Evolutionary conservation across 53 echinoderm and acorn worm species (phyloP).

Genomic region (Holothuria scabra): DNA sequence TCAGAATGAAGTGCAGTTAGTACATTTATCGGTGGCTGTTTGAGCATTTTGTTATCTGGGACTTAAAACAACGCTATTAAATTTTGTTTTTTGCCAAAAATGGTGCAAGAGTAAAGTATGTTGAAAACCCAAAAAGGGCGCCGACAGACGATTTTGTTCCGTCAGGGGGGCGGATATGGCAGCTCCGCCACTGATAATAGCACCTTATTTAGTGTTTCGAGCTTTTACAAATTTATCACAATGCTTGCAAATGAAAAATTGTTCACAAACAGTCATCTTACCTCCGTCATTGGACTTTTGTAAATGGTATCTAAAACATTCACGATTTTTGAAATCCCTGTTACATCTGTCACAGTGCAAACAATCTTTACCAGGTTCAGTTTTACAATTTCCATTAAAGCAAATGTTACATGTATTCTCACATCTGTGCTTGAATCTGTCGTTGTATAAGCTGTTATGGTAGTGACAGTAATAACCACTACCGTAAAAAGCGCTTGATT

Average conservation of each 20-base stretch:
- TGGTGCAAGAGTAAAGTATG: no score
- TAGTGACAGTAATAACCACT: constrained; percentile 61
- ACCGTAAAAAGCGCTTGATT: constrained; percentile 50
- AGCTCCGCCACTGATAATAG: constrained; percentile 24
- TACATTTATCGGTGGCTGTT: no score
- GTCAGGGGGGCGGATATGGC: no score
- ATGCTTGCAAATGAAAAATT: constrained; percentile 25
- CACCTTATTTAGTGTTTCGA: constrained; percentile 49
- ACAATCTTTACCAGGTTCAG: not conserved
- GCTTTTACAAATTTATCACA: constrained; percentile 46
- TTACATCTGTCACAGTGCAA: constrained; percentile 54
- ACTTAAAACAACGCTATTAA: no score
- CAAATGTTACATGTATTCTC: constrained; percentile 50
- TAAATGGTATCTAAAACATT: constrained; percentile 58
- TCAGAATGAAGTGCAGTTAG: no score
- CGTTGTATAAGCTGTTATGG: constrained; percentile 59
- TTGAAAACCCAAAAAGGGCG: no score
- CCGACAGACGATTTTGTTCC: no score
- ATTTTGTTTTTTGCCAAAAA: no score
- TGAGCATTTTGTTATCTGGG: no score
- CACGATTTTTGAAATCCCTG: constrained; percentile 58
- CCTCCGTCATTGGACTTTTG: not conserved
- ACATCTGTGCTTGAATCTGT: constrained; percentile 55
- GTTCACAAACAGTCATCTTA: not conserved
- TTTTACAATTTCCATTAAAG: constrained; percentile 30